Evolutionary conservation across 1,140 invertebrate species (phyloP).

Genomic region (Heliconius hermathena): DNA sequence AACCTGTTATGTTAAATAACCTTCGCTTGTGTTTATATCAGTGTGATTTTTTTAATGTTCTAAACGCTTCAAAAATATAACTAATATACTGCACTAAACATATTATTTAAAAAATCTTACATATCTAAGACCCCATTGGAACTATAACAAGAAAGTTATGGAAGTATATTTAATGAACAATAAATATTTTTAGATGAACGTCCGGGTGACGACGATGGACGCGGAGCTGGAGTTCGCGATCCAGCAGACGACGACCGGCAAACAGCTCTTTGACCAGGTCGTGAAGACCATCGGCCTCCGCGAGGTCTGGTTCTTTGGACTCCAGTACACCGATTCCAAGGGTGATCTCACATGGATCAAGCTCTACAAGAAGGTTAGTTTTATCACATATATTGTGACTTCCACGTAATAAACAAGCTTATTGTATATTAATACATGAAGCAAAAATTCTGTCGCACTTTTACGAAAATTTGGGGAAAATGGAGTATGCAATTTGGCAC

Average conservation of each 20-base stretch:
- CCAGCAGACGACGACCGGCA: slow-evolving; percentile 99
- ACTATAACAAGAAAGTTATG: neutral
- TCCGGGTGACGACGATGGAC: slow-evolving; percentile 99
- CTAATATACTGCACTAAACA: too few relatives aligned
- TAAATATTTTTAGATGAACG: slow-evolving; percentile 91
- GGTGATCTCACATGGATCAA: slow-evolving; percentile 99
- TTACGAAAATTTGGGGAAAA: too few relatives aligned
- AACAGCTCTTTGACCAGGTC: slow-evolving; percentile 99
- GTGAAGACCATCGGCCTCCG: slow-evolving; percentile 99
- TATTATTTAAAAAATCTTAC: neutral
- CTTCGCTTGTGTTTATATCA: neutral
- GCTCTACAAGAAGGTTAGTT: slow-evolving; percentile 98
- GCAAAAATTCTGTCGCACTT: too few relatives aligned
- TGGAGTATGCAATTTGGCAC: too few relatives aligned
- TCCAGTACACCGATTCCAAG: slow-evolving; percentile 99
- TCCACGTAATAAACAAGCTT: neutral
- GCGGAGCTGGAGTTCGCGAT: slow-evolving; percentile 99
- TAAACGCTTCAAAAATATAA: too few relatives aligned
- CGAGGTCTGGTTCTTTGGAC: slow-evolving; percentile 99
- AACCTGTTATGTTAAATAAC: neutral
- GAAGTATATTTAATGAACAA: neutral
- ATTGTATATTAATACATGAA: too few relatives aligned
- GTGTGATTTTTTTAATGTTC: too few relatives aligned
- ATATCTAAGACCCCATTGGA: neutral
- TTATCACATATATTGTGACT: neutral